These are phyloP conservation scores for Cheilosia pagana DNA, from an alignment of 2,888 invertebrate genomes.

Conservation along the genomic window DNA sequence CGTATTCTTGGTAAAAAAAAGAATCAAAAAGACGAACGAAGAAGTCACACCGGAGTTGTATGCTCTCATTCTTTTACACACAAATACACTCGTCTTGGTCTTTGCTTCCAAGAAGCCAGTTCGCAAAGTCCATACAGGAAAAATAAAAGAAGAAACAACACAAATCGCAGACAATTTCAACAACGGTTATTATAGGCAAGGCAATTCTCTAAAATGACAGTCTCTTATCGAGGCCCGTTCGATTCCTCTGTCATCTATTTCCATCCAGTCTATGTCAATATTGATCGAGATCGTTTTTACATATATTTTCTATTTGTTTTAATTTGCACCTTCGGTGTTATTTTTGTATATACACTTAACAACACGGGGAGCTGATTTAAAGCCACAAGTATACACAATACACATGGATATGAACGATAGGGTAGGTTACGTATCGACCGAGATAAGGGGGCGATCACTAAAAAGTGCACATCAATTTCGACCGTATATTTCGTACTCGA, in stretches of 20 bases:
- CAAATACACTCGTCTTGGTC: slow-evolving; percentile 35
- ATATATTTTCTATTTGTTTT: slow-evolving; percentile 36
- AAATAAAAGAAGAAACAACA: neutral
- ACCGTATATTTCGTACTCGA: slow-evolving; percentile 2
- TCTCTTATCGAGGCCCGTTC: slow-evolving; percentile 43
- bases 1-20: slow-evolving; percentile 35
- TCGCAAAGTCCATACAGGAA: slow-evolving; percentile 41
- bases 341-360: slow-evolving; percentile 29
- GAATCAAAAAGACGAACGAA: slow-evolving; percentile 37
- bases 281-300: slow-evolving; percentile 36
- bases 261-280: slow-evolving; percentile 55
- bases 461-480: slow-evolving; percentile 36
- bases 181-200: slow-evolving; percentile 31
- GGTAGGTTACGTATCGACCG: slow-evolving; percentile 16
- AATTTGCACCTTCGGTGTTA: slow-evolving; percentile 45
- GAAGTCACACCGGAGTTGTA: slow-evolving; percentile 41
- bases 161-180: slow-evolving; percentile 43
- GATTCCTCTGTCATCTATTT: slow-evolving; percentile 35
- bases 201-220: slow-evolving; percentile 32
- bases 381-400: slow-evolving; percentile 3
- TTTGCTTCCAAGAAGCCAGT: slow-evolving; percentile 55
- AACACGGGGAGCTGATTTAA: slow-evolving; percentile 39
- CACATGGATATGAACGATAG: neutral
- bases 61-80: slow-evolving; percentile 59
- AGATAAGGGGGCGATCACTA: slow-evolving; percentile 49